Evolutionary conservation across 2,797 vertebrate species (phyloP).

Genomic region (Urophycis tenuis): DNA sequence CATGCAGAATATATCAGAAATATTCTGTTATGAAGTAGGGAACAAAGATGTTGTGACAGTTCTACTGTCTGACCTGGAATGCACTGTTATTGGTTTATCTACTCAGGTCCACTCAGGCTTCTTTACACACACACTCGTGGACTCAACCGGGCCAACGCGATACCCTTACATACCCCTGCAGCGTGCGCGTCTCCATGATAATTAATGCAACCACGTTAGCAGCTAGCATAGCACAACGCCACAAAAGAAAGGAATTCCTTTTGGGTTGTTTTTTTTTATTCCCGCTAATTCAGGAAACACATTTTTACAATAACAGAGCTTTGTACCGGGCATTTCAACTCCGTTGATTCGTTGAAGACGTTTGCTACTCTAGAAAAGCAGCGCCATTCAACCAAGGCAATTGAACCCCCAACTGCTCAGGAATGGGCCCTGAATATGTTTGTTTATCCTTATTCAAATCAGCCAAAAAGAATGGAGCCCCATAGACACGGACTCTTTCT

Average conservation of each 20-base stretch:
- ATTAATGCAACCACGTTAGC: neutral
- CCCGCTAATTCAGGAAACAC: neutral
- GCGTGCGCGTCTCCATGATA: neutral
- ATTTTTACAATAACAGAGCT: neutral
- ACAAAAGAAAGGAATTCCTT: neutral
- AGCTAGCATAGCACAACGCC: neutral
- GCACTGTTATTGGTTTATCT: too few species aligned
- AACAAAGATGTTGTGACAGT: too few species aligned
- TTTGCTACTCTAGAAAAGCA: neutral
- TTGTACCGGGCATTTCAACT: neutral
- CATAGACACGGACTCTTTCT: neutral
- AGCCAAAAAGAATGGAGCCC: too few species aligned
- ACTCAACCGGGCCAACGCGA: too few species aligned
- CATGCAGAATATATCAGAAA: too few species aligned
- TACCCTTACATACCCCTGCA: too few species aligned
- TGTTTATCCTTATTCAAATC: neutral
- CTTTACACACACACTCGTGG: too few species aligned
- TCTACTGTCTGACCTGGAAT: too few species aligned
- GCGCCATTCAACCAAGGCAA: neutral
- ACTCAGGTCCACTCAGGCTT: too few species aligned
- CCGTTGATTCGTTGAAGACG: neutral
- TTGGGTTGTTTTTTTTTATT: too few species aligned
- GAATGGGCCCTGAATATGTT: neutral
- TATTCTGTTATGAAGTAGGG: too few species aligned
- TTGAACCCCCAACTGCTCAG: neutral